Evolutionary conservation across 53 echinoderm and acorn worm species (phyloP), one percentile per base, ranked within the genome.

Genomic region (Patiria pectinifera): DNA sequence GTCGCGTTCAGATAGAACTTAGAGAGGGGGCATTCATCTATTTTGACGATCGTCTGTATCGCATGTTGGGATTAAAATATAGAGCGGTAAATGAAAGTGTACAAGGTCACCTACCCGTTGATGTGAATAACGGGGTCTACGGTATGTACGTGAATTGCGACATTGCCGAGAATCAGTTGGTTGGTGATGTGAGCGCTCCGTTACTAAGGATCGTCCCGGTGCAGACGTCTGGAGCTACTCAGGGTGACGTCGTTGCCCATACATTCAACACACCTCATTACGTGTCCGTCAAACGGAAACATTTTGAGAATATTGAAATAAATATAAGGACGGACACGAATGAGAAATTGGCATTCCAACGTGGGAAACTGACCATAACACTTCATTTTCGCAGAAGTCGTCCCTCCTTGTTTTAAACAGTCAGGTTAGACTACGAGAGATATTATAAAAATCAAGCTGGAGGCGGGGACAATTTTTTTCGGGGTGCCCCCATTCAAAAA

Each of bases 81-180:
- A n/a, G n/a, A n/a, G n/a, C n/a, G 23, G 75, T 86, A 48, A 53
- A 45, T 45, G 86, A 45, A 71, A 72, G 47, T 13, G 78, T 59
- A 45, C 48, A 45, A 26, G 82, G 71, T 6, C 48, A 79, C 26
- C 24, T 94, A 60, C 89, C 94, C 21, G 48, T 94, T 2, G 93
- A 96, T 48, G 91, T 94, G 3, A 92, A 94, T 69, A 72, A 80
- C 47, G 83, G 92, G 16, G 80, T 96, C 18, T 86, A 92, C 58
- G 91, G 89, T 59, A 85, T 95, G n/a, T 94, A 93, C 78, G 76
- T 96, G 35, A 94, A 96, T 48, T 88, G 85, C 85, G 94, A 94
- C 83, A 94, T 94, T 1, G 11, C 11, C 11, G 60, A 59, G 60
- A 59, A n/a, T n/a, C n/a, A n/a, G n/a, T n/a, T n/a, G n/a, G n/a